Base-by-base conservation (phyloP, 1,140 invertebrate genomes). In the Pachyrhynchus sulphureomaculatus region DNA sequence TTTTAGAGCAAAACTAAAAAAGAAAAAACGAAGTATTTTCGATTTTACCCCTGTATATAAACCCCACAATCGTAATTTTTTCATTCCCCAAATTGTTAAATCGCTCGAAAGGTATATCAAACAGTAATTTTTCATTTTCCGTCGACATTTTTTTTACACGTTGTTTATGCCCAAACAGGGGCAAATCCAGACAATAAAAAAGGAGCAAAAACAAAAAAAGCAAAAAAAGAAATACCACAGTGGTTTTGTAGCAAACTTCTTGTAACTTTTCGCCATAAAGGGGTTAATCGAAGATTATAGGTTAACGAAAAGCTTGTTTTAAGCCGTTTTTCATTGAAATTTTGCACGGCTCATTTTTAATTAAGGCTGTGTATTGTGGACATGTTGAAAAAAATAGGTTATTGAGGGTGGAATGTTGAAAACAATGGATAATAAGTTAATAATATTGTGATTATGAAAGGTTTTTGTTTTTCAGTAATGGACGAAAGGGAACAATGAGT, bases 61-160 rank as follows among this genome's bases (percentile, higher is more conserved):
- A 33, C 29, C 36, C 8, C 6, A 15, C 13, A 44, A 44, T 23
- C 20, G 41, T 23, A 20, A 23, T 12, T 23, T n/a, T 15, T 20
- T 44, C 41, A 44, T 44, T 18, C 20, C 15, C 41, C 18, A 42
- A 44, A 44, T 44, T 44, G 41, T n/a, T 18, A 18, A 42, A 44
- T 44, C 41, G 41, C 17, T 23, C 8, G 41, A 44, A 44, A 44
- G 18, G 39, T 44, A 21, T 18, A 44, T 44, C 41, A 44, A 44
- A 44, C 41, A 23, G 41, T 20, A 18, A 44, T 44, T 44, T 44
- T 44, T 44, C 41, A 44, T 44, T 44, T 44, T 44, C n/a, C 20
- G 2, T 6, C 2, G 17, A 17, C 13, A 12, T 13, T 13, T 39
- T 44, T 44, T 44, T 44, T 18, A 2, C 10, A 15, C 41, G 41